These are phyloP conservation scores for Lagothrix lagotricha DNA, from an alignment of 2,797 vertebrate genomes.

Conservation along the genomic window DNA sequence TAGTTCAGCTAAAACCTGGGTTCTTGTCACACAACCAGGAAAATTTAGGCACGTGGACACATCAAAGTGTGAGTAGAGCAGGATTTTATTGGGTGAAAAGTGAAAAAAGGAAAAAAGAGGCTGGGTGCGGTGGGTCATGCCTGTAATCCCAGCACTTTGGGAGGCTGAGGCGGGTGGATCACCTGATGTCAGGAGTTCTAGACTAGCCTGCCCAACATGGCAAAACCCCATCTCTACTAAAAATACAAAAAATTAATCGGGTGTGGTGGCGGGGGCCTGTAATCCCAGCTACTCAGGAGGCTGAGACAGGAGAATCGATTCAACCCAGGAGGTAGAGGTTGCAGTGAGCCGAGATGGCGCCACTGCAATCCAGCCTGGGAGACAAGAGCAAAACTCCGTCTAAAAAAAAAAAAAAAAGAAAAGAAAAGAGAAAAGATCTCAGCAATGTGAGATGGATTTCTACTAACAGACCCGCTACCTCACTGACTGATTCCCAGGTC, in stretches of 20 bases:
- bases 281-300: not conserved
- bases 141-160: too few relatives aligned
- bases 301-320: not conserved
- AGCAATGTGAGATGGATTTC: not conserved
- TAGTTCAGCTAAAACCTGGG: not conserved
- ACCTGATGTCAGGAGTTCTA: not conserved
- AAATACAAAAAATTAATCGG: not conserved
- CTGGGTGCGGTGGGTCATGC: accelerated
- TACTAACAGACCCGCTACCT: not conserved
- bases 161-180: not conserved
- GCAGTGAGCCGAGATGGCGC: not conserved
- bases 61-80: not conserved
- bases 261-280: not conserved
- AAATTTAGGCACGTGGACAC: not conserved
- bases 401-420: not conserved
- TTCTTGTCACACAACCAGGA: not conserved
- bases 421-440: not conserved
- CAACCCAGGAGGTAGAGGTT: not conserved
- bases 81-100: too few relatives aligned
- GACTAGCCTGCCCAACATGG: not conserved
- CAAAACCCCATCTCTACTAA: not conserved
- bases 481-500: not conserved
- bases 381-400: not conserved
- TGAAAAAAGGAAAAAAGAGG: too few relatives aligned
- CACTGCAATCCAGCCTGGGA: not conserved